These are phyloP conservation scores for Datnioides undecimradiatus DNA, from an alignment of 2,113 vertebrate genomes.

Conservation along the genomic window DNA sequence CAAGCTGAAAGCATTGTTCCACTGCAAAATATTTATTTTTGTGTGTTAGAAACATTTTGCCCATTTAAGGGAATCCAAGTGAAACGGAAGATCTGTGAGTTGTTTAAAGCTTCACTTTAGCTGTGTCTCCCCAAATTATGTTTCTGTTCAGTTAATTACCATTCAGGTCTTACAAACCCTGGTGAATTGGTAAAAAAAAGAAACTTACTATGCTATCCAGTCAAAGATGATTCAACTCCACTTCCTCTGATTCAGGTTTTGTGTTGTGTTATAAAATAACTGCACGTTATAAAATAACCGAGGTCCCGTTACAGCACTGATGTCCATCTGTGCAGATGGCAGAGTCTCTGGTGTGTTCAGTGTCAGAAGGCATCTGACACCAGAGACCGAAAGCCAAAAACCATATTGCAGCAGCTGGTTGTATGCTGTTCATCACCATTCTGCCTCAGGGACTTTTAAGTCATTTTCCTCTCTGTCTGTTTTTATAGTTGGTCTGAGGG, in stretches of 20 bases:
- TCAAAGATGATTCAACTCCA: conserved; percentile 20
- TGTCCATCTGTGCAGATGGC: conserved; percentile 69
- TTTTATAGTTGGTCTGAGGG: conserved; percentile 54
- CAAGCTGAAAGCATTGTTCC: conserved; percentile 12
- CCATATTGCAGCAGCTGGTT: conserved; percentile 71
- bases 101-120: background rate
- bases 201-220: conserved; percentile 1
- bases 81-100: background rate
- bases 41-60: background rate
- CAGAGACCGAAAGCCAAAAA: conserved; percentile 57
- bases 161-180: conserved; percentile 5
- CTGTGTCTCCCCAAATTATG: background rate
- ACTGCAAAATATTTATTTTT: conserved; percentile 16
- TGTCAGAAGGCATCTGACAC: conserved; percentile 67
- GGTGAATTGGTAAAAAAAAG: background rate
- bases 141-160: background rate
- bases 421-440: conserved; percentile 59
- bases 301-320: conserved; percentile 40
- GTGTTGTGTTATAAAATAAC: conserved; percentile 32
- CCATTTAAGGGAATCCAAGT: background rate
- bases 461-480: conserved; percentile 48
- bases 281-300: conserved; percentile 47
- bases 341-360: conserved; percentile 43
- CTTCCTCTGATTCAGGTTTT: conserved; percentile 32
- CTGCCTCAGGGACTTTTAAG: conserved; percentile 52